Percentiles rank a stretch among this genome's conserved stretches.
These are phyloP conservation scores for Drosophila anomelani DNA, from an alignment of 2,888 invertebrate species.

Conservation along the genomic window DNA sequence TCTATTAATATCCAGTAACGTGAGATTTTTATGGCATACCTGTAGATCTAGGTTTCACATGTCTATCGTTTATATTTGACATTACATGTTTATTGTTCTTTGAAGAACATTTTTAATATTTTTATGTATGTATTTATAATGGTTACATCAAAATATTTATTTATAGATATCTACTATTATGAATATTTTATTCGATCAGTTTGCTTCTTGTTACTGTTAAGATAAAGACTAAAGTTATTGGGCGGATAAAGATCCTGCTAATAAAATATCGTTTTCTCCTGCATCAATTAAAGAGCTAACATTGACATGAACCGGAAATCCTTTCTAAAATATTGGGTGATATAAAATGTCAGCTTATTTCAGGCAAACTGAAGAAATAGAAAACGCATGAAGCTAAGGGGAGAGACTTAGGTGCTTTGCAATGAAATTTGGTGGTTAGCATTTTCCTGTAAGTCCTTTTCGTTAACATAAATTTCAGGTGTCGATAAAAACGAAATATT, in stretches of 20 bases:
- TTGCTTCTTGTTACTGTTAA: background rate
- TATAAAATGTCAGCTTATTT: background rate
- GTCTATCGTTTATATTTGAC: background rate
- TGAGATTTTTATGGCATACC: no score
- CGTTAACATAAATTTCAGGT: background rate
- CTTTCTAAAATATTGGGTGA: background rate
- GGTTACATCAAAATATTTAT: no score
- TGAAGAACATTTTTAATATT: no score
- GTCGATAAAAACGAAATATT: background rate
- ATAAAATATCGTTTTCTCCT: background rate
- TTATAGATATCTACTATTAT: no score
- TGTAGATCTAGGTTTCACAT: background rate
- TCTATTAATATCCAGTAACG: no score
- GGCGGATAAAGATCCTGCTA: background rate
- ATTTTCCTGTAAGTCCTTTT: background rate
- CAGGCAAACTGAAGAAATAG: background rate
- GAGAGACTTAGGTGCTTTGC: background rate
- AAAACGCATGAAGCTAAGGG: background rate
- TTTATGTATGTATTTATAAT: background rate
- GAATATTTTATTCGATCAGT: background rate
- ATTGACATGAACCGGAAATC: no score
- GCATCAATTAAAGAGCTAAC: background rate
- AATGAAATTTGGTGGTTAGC: background rate
- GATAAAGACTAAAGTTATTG: no score
- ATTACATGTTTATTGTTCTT: background rate